Conservation (phyloP, 2,888 invertebrate genomes). For the Timandra comae region DNA sequence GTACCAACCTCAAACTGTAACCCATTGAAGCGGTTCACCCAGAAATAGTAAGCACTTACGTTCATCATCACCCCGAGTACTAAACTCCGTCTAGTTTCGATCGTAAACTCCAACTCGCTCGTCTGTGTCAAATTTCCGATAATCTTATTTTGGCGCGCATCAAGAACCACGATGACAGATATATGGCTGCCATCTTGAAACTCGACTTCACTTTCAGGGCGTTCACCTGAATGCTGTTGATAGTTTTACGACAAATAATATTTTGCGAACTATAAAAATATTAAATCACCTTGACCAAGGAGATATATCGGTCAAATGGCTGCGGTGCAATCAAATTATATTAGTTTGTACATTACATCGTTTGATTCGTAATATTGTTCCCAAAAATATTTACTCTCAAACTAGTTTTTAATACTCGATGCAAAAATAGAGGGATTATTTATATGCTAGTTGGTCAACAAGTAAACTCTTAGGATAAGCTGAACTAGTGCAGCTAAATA, state of each 20-base stretch:
- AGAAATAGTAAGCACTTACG: slow-evolving; percentile 60
- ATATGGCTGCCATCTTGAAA: slow-evolving; percentile 68
- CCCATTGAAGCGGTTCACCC: slow-evolving; percentile 28
- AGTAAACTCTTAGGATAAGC: too few species aligned
- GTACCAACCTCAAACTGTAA: slow-evolving; percentile 3
- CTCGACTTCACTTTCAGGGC: slow-evolving; percentile 55
- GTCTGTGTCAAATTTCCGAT: slow-evolving; percentile 71
- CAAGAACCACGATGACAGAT: slow-evolving; percentile 67
- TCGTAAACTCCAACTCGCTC: slow-evolving; percentile 59
- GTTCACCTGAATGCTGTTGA: slow-evolving; percentile 70
- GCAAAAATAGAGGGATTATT: too few species aligned
- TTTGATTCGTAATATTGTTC: too few species aligned
- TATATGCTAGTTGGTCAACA: too few species aligned
- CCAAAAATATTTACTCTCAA: too few species aligned
- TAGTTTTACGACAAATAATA: slow-evolving; percentile 61
- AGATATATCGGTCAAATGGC: slow-evolving; percentile 35
- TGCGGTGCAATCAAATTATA: slow-evolving; percentile 18
- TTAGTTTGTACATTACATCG: neutral
- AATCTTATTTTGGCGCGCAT: slow-evolving; percentile 76
- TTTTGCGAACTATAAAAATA: slow-evolving; percentile 59
- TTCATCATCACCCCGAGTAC: slow-evolving; percentile 56
- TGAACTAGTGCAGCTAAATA: too few species aligned
- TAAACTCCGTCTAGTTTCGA: slow-evolving; percentile 41
- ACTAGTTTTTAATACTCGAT: too few species aligned
- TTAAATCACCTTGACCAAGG: slow-evolving; percentile 59